Percentiles rank a stretch among this genome's conserved stretches.
Evolutionary conservation across 2,888 invertebrate species (phyloP).

Genomic region (Lycocerus yunnanus): DNA sequence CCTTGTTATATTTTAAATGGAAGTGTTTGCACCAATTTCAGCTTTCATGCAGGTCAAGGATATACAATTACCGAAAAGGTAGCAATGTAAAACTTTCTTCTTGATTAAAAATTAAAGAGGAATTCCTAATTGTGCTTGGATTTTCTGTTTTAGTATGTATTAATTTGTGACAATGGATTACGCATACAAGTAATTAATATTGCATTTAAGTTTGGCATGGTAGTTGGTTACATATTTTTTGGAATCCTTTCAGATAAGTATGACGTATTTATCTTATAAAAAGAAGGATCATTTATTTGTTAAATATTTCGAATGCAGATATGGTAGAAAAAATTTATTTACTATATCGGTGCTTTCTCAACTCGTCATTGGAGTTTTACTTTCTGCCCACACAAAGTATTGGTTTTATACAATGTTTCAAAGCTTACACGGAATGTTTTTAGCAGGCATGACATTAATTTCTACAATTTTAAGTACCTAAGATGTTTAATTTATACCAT

Average conservation of each 20-base stretch:
- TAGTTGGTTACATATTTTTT: background rate
- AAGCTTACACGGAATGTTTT: background rate
- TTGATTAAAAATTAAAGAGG: too few relatives aligned
- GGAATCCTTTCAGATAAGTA: background rate
- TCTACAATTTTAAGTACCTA: conserved; percentile 3
- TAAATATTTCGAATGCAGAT: background rate
- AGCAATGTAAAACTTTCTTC: background rate
- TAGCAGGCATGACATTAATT: background rate
- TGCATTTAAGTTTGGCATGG: background rate
- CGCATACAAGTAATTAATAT: background rate
- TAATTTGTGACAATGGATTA: background rate
- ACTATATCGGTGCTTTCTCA: background rate
- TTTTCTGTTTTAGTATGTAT: background rate
- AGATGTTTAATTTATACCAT: background rate
- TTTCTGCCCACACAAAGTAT: background rate
- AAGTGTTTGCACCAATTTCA: background rate
- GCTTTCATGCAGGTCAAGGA: background rate
- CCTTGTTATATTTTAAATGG: background rate
- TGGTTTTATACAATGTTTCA: background rate
- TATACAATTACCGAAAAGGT: conserved; percentile 17
- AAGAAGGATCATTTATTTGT: background rate
- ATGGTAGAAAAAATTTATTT: conserved; percentile 4
- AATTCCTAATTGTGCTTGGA: too few relatives aligned
- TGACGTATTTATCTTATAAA: background rate
- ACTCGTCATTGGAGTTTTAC: background rate